Percentiles rank a stretch among this genome's conserved stretches.
phyloP scores from a whole-genome alignment of 2,113 vertebrate genomes.

The Numenius arquata region DNA sequence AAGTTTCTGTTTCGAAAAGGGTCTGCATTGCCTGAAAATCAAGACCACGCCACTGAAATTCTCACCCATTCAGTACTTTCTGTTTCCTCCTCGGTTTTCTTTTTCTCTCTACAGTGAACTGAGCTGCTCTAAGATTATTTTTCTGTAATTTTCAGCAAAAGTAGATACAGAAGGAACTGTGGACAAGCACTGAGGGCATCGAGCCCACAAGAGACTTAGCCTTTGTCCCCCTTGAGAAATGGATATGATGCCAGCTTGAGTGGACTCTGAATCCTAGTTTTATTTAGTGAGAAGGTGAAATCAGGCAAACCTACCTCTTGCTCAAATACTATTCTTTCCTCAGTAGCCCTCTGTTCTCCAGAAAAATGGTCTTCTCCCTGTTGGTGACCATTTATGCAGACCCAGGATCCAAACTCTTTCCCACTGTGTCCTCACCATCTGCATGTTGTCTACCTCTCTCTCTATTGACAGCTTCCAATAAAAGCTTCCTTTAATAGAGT shows the following conservation, averaged over 20 bases:
- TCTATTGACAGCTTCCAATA: constrained; percentile 46
- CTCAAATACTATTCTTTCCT: constrained; percentile 34
- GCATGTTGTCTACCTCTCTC: constrained; percentile 10
- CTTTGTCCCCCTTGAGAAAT: background rate
- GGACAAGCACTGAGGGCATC: background rate
- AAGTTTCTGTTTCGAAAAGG: background rate
- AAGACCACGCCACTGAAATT: background rate
- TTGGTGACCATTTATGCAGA: background rate
- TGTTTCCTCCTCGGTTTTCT: background rate
- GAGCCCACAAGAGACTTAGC: background rate
- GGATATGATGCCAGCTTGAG: background rate
- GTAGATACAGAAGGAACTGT: background rate
- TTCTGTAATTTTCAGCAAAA: background rate
- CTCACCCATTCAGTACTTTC: background rate
- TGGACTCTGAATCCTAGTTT: background rate
- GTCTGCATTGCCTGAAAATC: background rate
- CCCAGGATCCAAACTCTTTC: constrained; percentile 12
- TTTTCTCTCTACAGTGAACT: background rate
- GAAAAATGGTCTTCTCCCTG: constrained; percentile 23
- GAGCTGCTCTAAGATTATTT: background rate
- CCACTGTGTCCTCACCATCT: background rate
- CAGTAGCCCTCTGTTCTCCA: constrained; percentile 4
- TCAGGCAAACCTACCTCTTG: constrained; percentile 34
- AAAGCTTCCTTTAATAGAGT: constrained; percentile 62
- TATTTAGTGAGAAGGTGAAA: constrained; percentile 23